Percentiles rank a stretch among this genome's conserved stretches.
Evolutionary conservation across 2,888 invertebrate species (phyloP).

Genomic region (Sisyra terminalis): DNA sequence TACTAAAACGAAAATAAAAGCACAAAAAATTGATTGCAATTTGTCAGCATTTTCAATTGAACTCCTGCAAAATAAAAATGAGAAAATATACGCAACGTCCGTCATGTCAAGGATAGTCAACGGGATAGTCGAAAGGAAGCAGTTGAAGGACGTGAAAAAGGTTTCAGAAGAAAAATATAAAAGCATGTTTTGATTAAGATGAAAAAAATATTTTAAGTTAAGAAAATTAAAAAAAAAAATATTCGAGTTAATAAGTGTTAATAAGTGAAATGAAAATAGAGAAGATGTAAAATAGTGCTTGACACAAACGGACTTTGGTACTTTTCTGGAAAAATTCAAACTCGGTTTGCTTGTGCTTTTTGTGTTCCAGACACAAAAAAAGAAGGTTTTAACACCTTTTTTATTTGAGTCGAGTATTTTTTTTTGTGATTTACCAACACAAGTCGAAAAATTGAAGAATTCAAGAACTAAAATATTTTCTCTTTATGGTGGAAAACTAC

Average conservation of each 20-base stretch:
- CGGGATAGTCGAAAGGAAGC: neutral
- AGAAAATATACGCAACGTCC: slow-evolving; percentile 12
- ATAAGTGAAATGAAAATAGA: neutral
- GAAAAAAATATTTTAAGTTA: neutral
- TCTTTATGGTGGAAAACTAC: neutral
- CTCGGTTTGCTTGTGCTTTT: neutral
- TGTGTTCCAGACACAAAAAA: slow-evolving; percentile 11
- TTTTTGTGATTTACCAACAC: slow-evolving; percentile 6
- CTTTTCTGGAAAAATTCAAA: neutral
- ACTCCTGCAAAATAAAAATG: neutral
- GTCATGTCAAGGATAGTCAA: slow-evolving; percentile 14
- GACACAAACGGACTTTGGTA: slow-evolving; percentile 6
- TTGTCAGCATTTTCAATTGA: too few species aligned
- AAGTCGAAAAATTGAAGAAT: slow-evolving; percentile 2
- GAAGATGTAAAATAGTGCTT: slow-evolving; percentile 7
- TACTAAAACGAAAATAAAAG: too few species aligned
- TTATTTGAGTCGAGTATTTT: slow-evolving; percentile 6
- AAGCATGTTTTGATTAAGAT: neutral
- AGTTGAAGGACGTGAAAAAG: neutral
- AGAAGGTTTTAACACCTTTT: slow-evolving; percentile 9
- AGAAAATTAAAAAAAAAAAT: neutral
- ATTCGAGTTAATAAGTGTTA: neutral
- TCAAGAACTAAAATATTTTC: too few species aligned
- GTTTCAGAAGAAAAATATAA: neutral
- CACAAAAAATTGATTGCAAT: too few species aligned